Evolutionary conservation across 2,888 invertebrate species (phyloP), one percentile per base, ranked within the genome.

Genomic region (Monochamus alternatus): DNA sequence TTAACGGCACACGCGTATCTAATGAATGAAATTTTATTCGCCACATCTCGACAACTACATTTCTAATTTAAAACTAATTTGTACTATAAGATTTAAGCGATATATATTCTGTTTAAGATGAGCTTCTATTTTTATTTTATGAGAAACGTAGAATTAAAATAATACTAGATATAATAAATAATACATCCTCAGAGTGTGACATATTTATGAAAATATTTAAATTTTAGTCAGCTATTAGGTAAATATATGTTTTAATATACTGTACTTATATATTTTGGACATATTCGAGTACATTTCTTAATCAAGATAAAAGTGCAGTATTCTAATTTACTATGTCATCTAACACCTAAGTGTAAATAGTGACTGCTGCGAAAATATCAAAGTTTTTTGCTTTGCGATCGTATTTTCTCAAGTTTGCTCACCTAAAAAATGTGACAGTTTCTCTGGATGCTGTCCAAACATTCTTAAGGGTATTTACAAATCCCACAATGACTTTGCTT

Each of bases 11-110:
- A 60, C 51, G 38, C 62, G 31, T 62, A 32, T n/a, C 9, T 9
- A 58, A 60, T 77, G 77, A 77, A 77, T 77, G 77, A 68, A 71
- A 65, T 77, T 58, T 30, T 74, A 67, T 73, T 65, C 58, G 68
- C 43, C 68, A 73, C 75, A 22, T 22, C 22, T 22, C 22, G 22
- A 22, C 22, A 22, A 22, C 22, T 22, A 38, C 7, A 38, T 38
- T 38, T 38, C 38, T 74, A 22, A 22, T 22, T 22, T 76, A 71
- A 76, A 72, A 76, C 74, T 62, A 60, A 32, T 32, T 14, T 38
- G 38, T 9, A 74, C 71, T 74, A 63, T 7, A 14, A 38, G 44
- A 38, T 52, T 14, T 52, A 12, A 22, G 22, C 1, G 22, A 0
- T 22, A 22, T 22, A 22, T 22, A 22, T 22, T 22, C 22, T 22